Conservation (phyloP, 2,113 vertebrate genomes). For the Platycercus adscitus region DNA sequence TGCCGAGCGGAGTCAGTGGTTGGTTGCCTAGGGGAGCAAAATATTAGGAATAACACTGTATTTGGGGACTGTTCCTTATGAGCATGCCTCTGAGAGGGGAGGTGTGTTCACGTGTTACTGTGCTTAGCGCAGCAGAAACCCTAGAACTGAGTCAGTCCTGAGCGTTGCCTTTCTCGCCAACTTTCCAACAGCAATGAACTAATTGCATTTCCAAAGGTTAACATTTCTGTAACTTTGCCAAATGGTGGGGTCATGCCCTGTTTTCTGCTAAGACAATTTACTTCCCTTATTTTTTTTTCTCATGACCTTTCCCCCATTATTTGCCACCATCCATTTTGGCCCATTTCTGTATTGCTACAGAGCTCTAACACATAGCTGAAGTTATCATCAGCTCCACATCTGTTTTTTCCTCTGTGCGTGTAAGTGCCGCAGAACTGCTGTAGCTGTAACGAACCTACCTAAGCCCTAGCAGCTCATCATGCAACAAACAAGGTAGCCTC, state of each 20-base stretch:
- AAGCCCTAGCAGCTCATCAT: not conserved
- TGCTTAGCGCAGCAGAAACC: conserved; percentile 69
- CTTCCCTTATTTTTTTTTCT: conserved; percentile 37
- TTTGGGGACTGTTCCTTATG: conserved; percentile 13
- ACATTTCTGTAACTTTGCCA: conserved; percentile 53
- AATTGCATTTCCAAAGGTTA: conserved; percentile 64
- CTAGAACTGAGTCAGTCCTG: conserved; percentile 56
- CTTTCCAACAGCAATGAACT: conserved; percentile 57
- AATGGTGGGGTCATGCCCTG: conserved; percentile 54
- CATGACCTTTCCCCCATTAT: conserved; percentile 61
- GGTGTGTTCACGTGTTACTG: conserved; percentile 45
- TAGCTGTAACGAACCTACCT: accelerated
- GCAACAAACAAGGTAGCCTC: not conserved
- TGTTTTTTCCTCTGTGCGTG: not conserved
- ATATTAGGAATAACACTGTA: conserved; percentile 61
- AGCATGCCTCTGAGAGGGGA: conserved; percentile 1
- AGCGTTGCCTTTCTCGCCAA: conserved; percentile 37
- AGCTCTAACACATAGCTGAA: not conserved
- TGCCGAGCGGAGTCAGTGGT: not conserved
- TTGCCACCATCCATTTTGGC: conserved; percentile 35
- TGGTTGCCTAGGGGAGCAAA: conserved; percentile 70
- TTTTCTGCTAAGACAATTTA: conserved; percentile 44
- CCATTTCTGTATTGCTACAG: not conserved
- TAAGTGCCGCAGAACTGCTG: not conserved
- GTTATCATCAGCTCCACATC: not conserved